Conservation (phyloP, 1,140 invertebrate genomes). For the Drosophila azteca region DNA sequence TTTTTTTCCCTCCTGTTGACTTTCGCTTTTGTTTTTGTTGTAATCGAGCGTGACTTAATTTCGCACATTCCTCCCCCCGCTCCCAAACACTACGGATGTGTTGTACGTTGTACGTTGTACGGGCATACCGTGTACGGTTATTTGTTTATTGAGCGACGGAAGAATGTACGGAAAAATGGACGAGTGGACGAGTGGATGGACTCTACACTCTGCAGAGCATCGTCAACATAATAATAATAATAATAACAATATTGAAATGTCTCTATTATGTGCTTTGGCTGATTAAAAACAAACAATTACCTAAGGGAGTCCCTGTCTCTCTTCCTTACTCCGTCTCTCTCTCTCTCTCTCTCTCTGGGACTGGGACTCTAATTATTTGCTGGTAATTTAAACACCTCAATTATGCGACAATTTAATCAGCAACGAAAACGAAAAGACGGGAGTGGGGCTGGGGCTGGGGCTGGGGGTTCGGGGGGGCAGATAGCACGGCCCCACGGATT, state of each 20-base stretch:
- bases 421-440: background rate
- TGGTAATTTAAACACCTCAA: conserved; percentile 73
- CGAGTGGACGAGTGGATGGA: background rate
- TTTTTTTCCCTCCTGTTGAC: conserved; percentile 27
- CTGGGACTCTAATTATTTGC: conserved; percentile 47
- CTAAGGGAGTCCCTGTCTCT: conserved; percentile 19
- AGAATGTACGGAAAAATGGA: background rate
- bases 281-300: conserved; percentile 80
- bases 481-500: conserved; percentile 39
- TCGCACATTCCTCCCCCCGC: conserved; percentile 43
- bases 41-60: conserved; percentile 67
- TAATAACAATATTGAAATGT: conserved; percentile 54
- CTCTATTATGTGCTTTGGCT: conserved; percentile 73
- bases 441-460: no score
- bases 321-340: background rate
- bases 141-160: conserved; percentile 53
- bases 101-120: no score
- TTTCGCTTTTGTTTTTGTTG: conserved; percentile 38
- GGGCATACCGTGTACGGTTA: conserved; percentile 46
- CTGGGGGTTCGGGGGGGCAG: background rate
- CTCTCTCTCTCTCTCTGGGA: background rate
- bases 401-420: conserved; percentile 60
- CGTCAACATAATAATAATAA: conserved; percentile 43
- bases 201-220: conserved; percentile 24
- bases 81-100: no score